Percentiles rank a stretch among this genome's conserved stretches.
These are phyloP conservation scores for Scalopus aquaticus DNA, from an alignment of 2,113 vertebrate genomes.

Conservation along the genomic window DNA sequence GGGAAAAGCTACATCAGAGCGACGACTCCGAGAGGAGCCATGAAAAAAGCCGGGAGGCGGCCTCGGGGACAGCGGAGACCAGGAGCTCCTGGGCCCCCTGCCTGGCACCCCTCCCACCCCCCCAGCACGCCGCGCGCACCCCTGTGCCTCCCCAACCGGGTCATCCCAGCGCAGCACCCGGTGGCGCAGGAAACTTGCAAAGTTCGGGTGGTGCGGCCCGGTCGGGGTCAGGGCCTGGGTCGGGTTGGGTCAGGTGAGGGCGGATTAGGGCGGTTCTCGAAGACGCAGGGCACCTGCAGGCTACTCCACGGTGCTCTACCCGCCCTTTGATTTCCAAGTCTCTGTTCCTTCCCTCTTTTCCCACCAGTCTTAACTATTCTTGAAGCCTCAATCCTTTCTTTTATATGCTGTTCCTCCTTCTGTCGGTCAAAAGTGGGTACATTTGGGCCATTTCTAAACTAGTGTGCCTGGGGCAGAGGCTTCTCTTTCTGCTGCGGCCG, in stretches of 20 bases:
- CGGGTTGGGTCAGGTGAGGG: no score
- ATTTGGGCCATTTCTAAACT: not conserved
- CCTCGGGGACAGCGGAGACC: not conserved
- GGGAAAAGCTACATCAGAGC: not conserved
- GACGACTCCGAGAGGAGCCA: not conserved
- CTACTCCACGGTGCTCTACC: accelerated
- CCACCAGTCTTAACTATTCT: not conserved
- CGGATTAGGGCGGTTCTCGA: accelerated
- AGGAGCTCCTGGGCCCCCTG: accelerated
- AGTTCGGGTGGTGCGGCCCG: accelerated
- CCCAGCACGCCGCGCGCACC: no score
- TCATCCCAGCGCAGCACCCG: accelerated
- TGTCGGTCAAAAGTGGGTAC: accelerated
- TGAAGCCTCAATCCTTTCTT: not conserved
- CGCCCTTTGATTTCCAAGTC: not conserved
- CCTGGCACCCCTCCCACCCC: no score
- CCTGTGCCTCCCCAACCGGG: accelerated
- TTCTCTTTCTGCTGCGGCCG: accelerated
- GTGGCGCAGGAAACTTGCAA: not conserved
- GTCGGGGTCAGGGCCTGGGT: not conserved
- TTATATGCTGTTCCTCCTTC: no score
- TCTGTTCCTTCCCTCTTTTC: not conserved
- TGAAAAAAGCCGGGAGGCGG: not conserved
- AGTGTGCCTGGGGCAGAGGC: accelerated
- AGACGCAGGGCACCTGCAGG: accelerated